Percentiles rank a stretch among this genome's conserved stretches.
These are phyloP conservation scores for Papilio glaucus DNA, from an alignment of 1,140 invertebrate genomes.

Conservation along the genomic window DNA sequence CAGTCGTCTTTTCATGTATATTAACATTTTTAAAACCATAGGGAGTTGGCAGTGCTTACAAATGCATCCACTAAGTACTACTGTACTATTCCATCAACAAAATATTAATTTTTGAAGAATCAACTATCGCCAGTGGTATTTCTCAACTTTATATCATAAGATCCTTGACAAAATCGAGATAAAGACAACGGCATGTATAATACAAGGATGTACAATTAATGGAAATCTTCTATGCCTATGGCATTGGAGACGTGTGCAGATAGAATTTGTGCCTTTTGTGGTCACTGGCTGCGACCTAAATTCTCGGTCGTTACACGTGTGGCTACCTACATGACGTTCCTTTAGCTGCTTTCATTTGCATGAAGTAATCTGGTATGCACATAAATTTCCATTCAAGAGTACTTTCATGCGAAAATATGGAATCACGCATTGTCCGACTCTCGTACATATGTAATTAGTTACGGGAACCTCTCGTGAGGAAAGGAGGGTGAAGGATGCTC, in stretches of 20 bases:
- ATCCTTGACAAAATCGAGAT: too few species aligned
- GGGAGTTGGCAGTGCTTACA: too few species aligned
- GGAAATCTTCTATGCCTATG: too few species aligned
- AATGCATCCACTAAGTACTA: too few species aligned
- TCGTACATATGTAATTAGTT: conserved; percentile 28
- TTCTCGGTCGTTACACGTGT: neutral
- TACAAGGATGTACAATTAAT: too few species aligned
- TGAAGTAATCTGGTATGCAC: conserved; percentile 19
- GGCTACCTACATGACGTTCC: conserved; percentile 8
- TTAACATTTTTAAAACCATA: too few species aligned
- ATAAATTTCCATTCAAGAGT: conserved; percentile 30
- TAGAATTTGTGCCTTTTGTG: neutral
- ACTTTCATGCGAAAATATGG: conserved; percentile 24
- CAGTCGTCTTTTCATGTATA: too few species aligned
- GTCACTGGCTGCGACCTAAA: neutral
- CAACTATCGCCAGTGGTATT: too few species aligned
- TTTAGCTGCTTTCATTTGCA: conserved; percentile 17
- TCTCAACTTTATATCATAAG: too few species aligned
- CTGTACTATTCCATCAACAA: too few species aligned
- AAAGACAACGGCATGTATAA: too few species aligned
- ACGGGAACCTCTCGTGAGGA: neutral
- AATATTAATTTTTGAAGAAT: too few species aligned
- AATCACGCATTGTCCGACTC: conserved; percentile 16
- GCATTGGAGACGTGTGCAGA: neutral
- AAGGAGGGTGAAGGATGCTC: neutral